Conservation (phyloP, 2,797 vertebrate genomes). For the Sphaeramia orbicularis region DNA sequence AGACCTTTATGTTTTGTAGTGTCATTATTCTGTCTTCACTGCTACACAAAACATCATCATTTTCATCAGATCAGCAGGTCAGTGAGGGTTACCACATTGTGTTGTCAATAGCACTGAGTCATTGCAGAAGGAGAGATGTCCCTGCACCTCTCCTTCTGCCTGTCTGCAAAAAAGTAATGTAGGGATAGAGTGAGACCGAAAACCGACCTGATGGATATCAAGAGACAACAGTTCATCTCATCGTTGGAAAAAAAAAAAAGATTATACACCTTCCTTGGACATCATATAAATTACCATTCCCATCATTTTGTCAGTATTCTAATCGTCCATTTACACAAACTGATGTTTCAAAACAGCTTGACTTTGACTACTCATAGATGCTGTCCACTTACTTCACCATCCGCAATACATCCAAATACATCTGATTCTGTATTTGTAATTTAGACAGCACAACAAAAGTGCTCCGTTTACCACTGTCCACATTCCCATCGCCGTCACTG, state of each 20-base stretch:
- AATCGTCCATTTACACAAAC: conserved; percentile 24
- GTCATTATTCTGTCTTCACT: conserved; percentile 14
- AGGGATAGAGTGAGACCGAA: conserved; percentile 22
- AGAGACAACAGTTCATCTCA: conserved; percentile 35
- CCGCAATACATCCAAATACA: conserved; percentile 31
- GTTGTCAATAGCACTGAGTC: conserved; percentile 59
- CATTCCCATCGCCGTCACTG: conserved; percentile 59
- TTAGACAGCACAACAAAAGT: conserved; percentile 15
- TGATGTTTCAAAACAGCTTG: conserved; percentile 35
- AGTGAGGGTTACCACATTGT: conserved; percentile 56
- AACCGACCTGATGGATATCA: conserved; percentile 44
- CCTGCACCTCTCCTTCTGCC: conserved; percentile 72
- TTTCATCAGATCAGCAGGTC: conserved; percentile 41
- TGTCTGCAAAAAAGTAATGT: conserved; percentile 68
- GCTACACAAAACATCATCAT: conserved; percentile 9
- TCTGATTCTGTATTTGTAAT: conserved; percentile 12
- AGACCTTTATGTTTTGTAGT: conserved; percentile 13
- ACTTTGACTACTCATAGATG: conserved; percentile 20
- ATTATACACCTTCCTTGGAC: conserved; percentile 25
- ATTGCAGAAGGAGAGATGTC: conserved; percentile 67
- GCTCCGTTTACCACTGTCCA: conserved; percentile 8
- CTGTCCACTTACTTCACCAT: conserved; percentile 9
- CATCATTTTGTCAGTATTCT: conserved; percentile 28
- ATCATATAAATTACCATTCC: conserved; percentile 41
- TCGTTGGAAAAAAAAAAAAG: conserved; percentile 32